phyloP scores from a whole-genome alignment of 2,797 vertebrate species.

The Rhyacichthys aspro region DNA sequence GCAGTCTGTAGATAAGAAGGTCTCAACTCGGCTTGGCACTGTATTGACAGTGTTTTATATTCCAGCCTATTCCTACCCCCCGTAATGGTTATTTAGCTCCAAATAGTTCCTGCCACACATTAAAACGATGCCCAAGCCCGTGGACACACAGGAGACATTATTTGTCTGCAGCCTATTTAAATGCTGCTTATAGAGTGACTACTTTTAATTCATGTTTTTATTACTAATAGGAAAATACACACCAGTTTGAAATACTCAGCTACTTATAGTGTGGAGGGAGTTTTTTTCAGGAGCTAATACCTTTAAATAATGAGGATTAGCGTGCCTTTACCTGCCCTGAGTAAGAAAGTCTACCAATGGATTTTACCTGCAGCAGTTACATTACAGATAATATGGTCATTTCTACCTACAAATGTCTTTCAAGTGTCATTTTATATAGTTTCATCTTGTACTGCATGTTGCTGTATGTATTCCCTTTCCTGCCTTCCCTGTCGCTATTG shows the following conservation, averaged over 20 bases:
- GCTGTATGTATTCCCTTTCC: slow-evolving; percentile 28
- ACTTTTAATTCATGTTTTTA: slow-evolving; percentile 67
- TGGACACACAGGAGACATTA: slow-evolving; percentile 16
- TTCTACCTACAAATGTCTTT: not conserved
- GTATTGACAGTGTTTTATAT: slow-evolving; percentile 65
- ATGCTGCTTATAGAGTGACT: slow-evolving; percentile 60
- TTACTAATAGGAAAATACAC: slow-evolving; percentile 71
- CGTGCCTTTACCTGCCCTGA: slow-evolving; percentile 24
- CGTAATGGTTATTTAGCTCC: slow-evolving; percentile 71
- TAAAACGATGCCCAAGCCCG: slow-evolving; percentile 4
- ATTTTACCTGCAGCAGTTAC: not conserved
- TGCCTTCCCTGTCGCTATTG: slow-evolving; percentile 52
- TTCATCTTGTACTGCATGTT: too few relatives aligned
- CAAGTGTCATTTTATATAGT: not conserved
- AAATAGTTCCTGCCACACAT: slow-evolving; percentile 58
- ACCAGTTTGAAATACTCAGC: slow-evolving; percentile 56
- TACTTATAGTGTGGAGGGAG: slow-evolving; percentile 40
- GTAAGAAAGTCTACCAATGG: not conserved
- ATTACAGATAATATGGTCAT: not conserved
- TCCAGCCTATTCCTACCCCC: slow-evolving; percentile 57
- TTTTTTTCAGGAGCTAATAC: slow-evolving; percentile 38
- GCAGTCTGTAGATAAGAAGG: slow-evolving; percentile 68
- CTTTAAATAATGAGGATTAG: slow-evolving; percentile 23
- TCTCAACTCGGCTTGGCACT: slow-evolving; percentile 51
- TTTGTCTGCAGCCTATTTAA: slow-evolving; percentile 69